Evolutionary conservation across 2,888 invertebrate genomes (phyloP).

Genomic region (Vesta saturnalis): DNA sequence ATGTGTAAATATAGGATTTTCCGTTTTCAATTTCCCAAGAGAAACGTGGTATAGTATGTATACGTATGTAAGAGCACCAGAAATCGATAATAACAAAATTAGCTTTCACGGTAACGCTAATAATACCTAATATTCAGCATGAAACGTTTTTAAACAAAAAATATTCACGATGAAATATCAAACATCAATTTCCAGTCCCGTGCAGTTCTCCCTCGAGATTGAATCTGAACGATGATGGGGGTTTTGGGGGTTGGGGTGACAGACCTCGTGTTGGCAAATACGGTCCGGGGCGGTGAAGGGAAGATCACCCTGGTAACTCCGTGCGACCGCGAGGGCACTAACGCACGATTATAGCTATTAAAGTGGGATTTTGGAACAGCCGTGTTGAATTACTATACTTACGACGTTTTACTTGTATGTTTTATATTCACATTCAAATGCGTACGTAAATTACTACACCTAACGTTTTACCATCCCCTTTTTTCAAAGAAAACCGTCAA

Average conservation of each 20-base stretch:
- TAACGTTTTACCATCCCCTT: not conserved
- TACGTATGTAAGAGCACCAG: slow-evolving; percentile 17
- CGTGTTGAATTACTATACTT: slow-evolving; percentile 53
- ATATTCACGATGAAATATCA: slow-evolving; percentile 45
- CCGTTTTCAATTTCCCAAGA: slow-evolving; percentile 9
- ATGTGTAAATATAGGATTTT: not conserved
- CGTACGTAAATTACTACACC: not conserved
- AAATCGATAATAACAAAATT: slow-evolving; percentile 36
- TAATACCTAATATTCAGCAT: slow-evolving; percentile 39
- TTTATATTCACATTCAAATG: slow-evolving; percentile 19
- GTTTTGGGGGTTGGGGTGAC: slow-evolving; percentile 44
- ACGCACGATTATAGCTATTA: slow-evolving; percentile 60
- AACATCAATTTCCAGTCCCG: slow-evolving; percentile 52
- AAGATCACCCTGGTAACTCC: slow-evolving; percentile 58
- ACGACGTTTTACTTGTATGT: slow-evolving; percentile 42
- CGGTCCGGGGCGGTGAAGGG: slow-evolving; percentile 50
- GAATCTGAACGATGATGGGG: slow-evolving; percentile 50
- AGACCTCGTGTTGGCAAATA: slow-evolving; percentile 55
- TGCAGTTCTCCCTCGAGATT: slow-evolving; percentile 50
- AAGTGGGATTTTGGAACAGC: slow-evolving; percentile 57
- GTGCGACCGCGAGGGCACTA: slow-evolving; percentile 56
- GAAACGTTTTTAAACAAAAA: slow-evolving; percentile 47
- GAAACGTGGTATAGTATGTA: slow-evolving; percentile 8
- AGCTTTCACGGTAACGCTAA: slow-evolving; percentile 35
- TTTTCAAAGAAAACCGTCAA: not conserved